Conservation (phyloP, 2,888 invertebrate species). For the Tinea semifulvella region DNA sequence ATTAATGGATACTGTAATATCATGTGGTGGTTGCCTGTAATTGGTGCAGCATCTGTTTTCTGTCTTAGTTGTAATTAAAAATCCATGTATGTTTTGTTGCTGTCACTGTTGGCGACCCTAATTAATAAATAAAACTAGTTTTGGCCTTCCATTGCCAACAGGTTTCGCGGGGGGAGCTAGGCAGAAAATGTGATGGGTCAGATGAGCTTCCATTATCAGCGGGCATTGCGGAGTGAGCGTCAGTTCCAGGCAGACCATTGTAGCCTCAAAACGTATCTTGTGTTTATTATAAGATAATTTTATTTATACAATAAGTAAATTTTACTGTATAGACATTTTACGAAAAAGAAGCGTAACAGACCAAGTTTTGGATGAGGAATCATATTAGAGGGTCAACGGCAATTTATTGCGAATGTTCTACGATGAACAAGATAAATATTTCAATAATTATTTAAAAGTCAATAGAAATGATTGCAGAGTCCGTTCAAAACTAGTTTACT, state of each 20-base stretch:
- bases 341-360: neutral
- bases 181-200: neutral
- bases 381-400: neutral
- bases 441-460: neutral
- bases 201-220: neutral
- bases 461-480: neutral
- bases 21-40: too few relatives aligned
- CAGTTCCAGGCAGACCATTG: neutral
- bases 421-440: neutral
- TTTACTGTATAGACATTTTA: neutral
- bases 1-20: too few relatives aligned
- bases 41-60: too few relatives aligned
- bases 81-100: too few relatives aligned
- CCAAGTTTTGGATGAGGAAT: neutral
- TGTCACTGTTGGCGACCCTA: too few relatives aligned
- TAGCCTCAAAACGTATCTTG: neutral
- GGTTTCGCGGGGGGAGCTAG: neutral
- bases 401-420: neutral
- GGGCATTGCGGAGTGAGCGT: neutral
- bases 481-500: neutral
- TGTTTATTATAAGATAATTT: neutral
- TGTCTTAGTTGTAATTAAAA: too few relatives aligned
- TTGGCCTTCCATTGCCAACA: neutral
- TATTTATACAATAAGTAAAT: neutral
- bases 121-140: too few relatives aligned